Base-by-base conservation (phyloP, 1,140 invertebrate species). In the Drosophila elegans region DNA sequence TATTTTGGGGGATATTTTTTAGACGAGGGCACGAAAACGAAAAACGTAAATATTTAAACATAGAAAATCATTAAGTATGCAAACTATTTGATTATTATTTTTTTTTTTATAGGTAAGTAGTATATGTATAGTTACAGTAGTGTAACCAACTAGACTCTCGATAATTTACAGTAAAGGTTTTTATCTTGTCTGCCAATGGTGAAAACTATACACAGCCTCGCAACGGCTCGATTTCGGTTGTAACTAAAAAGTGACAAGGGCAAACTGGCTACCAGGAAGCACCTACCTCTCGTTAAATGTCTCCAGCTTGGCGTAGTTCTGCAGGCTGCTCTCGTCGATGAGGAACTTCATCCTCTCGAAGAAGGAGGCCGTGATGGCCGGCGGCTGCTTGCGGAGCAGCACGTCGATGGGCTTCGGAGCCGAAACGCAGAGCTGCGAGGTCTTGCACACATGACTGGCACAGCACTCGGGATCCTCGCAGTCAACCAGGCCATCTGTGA, bases 401-500 rank as follows among this genome's bases (percentile, higher is more conserved):
- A 99, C 98, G 91, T 98, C 98, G 60, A 98, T 97, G 1, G 98
- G 98, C 88, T 98, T 98, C 3, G 97, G 97, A 1, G 97, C 96
- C 0, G 97, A 97, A 1, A 98, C 96, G 92, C 98, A 99, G 21
- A 98, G 95, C 78, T 97, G 95, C 84, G 96, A 97, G 46, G 95
- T 95, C 71, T 95, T 95, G 93, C 98, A 99, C 2, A 95, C 94
- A 36, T 95, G 93, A 90, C 95, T 96, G 46, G 95, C 94, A 93
- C 98, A 99, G 93, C 99, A 99, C 93, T 99, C 98, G 1, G 98
- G 97, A 94, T 99, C 99, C 91, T 98, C 97, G 92, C 99, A 99
- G 93, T 99, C 98, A 34, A 96, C 95, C 52, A 99, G 94, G 66
- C 98, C 98, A 95, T 99, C 98, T 99, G 21, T 2, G 39, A 6